phyloP scores from a whole-genome alignment of 2,113 vertebrate genomes.

The Tragelaphus scriptus region DNA sequence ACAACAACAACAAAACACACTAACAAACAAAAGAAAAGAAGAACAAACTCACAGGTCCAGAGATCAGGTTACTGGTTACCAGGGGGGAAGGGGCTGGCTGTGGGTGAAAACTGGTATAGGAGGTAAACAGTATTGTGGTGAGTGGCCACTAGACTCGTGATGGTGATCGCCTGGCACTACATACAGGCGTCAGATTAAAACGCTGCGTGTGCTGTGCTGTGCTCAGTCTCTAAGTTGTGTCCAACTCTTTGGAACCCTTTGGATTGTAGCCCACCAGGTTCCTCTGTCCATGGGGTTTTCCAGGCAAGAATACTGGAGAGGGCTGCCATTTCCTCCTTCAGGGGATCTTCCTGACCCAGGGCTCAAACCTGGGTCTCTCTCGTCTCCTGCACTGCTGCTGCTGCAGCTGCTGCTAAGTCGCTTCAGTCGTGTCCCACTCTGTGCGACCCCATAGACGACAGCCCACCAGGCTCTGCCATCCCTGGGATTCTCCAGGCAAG shows the following conservation, averaged over 20 bases:
- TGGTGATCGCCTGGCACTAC: neutral
- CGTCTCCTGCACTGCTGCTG: neutral
- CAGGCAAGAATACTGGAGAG: neutral
- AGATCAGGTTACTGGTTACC: neutral
- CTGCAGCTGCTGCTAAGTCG: too few relatives aligned
- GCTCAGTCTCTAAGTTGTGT: neutral
- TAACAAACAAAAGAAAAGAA: neutral
- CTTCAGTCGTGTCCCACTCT: too few relatives aligned
- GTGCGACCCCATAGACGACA: too few relatives aligned
- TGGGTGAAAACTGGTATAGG: neutral
- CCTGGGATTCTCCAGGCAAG: too few relatives aligned
- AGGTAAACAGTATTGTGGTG: neutral
- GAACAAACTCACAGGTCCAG: neutral
- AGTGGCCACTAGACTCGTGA: neutral
- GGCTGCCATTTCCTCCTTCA: neutral
- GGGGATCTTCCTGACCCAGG: neutral
- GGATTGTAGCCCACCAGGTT: neutral
- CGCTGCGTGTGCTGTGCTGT: neutral
- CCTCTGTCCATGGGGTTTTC: neutral
- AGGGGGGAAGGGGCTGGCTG: neutral
- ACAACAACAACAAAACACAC: neutral
- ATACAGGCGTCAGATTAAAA: neutral
- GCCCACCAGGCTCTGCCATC: too few relatives aligned
- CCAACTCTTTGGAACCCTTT: neutral
- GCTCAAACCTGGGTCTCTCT: neutral